Percentiles rank a stretch among this genome's conserved stretches.
These are phyloP conservation scores for Bombus vancouverensis DNA, from an alignment of 1,140 invertebrate genomes.

Conservation along the genomic window DNA sequence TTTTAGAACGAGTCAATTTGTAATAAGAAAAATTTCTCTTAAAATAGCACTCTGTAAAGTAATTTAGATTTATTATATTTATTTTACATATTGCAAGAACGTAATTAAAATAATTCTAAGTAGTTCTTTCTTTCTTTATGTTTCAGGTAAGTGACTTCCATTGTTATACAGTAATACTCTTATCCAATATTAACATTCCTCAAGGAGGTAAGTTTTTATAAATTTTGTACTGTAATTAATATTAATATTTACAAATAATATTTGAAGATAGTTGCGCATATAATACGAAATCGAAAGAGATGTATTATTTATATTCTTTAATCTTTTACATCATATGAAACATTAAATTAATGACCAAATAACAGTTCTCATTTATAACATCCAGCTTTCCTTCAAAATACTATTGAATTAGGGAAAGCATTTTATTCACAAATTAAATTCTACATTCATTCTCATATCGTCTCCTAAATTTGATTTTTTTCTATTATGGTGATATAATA, in stretches of 20 bases:
- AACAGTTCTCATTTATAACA: too few relatives aligned
- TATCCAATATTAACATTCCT: too few relatives aligned
- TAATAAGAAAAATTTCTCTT: not conserved
- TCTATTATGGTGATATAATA: not conserved
- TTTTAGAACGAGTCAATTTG: not conserved
- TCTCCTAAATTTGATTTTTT: not conserved
- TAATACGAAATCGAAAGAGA: not conserved
- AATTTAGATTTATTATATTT: too few relatives aligned
- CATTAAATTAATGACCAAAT: not conserved
- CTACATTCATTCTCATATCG: not conserved
- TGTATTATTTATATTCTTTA: not conserved
- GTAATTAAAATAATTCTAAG: not conserved
- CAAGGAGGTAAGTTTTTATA: not conserved
- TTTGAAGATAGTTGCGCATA: too few relatives aligned
- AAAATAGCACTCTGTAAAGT: not conserved
- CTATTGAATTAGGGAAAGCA: too few relatives aligned
- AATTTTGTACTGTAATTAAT: not conserved
- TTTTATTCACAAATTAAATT: not conserved
- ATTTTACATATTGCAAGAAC: too few relatives aligned
- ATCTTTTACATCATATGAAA: not conserved
- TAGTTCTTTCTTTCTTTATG: not conserved
- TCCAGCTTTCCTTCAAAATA: too few relatives aligned
- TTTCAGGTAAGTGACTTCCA: conserved; percentile 39
- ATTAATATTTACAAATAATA: not conserved
- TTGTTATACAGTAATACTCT: not conserved